Evolutionary conservation across 2,113 vertebrate species (phyloP).

Genomic region (Daphoenositta chrysoptera): DNA sequence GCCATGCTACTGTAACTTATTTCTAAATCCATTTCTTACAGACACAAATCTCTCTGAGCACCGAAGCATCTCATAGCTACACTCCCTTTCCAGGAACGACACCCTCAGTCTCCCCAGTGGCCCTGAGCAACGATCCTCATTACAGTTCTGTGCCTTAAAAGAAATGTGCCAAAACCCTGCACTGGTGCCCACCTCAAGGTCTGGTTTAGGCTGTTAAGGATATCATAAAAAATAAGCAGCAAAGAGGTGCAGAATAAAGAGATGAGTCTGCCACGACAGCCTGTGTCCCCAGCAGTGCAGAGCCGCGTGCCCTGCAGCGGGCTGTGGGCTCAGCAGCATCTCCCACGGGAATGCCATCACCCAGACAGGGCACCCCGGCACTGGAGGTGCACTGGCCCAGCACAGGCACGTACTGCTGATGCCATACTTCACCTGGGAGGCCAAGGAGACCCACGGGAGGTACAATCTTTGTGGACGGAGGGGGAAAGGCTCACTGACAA

Average conservation of each 20-base stretch:
- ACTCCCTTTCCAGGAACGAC: background rate
- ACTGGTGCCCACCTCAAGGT: background rate
- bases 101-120: background rate
- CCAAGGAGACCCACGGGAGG: background rate
- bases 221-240: background rate
- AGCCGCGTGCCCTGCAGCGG: fast-evolving
- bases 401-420: background rate
- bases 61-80: background rate
- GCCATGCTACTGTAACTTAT: background rate
- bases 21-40: background rate
- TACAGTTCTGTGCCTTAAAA: background rate
- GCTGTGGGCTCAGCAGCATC: background rate
- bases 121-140: background rate
- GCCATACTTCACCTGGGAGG: background rate
- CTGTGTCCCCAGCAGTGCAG: fast-evolving
- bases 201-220: background rate
- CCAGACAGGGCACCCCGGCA: background rate
- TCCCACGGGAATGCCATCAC: background rate
- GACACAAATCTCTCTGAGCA: background rate
- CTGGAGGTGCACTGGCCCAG: background rate
- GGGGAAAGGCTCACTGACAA: background rate
- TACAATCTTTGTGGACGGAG: background rate
- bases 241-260: background rate
- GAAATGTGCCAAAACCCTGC: background rate
- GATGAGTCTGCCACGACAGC: background rate